Evolutionary conservation across 1,140 invertebrate species (phyloP), one percentile per base, ranked within the genome.

Genomic region (Zaprionus camerounensis): DNA sequence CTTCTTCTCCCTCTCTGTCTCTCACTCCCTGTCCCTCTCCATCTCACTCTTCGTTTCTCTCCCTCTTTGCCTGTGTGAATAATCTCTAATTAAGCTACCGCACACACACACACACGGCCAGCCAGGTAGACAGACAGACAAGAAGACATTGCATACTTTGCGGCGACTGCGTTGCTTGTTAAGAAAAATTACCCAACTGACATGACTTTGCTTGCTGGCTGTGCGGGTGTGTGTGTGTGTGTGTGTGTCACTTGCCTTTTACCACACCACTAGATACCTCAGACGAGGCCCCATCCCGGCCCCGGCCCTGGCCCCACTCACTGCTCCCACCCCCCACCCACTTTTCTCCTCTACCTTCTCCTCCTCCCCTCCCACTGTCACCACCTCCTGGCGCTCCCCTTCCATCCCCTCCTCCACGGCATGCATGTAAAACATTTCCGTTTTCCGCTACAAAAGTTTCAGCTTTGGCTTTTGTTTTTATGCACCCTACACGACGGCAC

Each of bases 391-490:
- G n/a, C 15, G 4, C 22, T 6, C 2, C 22, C 31, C n/a, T 20
- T 26, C 51, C 2, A 44, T 17, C 41, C 64, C 55, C 68, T 70
- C 55, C 53, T 41, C 20, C 31, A 51, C 66, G 36, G 83, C 78
- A 71, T 87, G 83, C 83, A 87, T 87, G 83, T 87, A 87, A 84
- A 87, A 87, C 83, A 87, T 87, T 87, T 88, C 83, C 83, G 84
- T 87, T 87, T 87, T 87, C 83, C 83, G 84, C 83, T 88, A 76
- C 83, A 82, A 80, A 82, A 86, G 81, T 87, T 84, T 86, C 41
- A 69, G 68, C 75, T 78, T 84, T 88, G 78, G 83, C 80, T 87
- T 87, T 86, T 71, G 80, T 46, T 75, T 76, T 76, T 64, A 70
- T 73, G 57, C 59, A 57, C 73, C 63, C 49, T 73, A 57, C 76